Base-by-base conservation (phyloP, 2,113 vertebrate genomes). In the Datnioides undecimradiatus region DNA sequence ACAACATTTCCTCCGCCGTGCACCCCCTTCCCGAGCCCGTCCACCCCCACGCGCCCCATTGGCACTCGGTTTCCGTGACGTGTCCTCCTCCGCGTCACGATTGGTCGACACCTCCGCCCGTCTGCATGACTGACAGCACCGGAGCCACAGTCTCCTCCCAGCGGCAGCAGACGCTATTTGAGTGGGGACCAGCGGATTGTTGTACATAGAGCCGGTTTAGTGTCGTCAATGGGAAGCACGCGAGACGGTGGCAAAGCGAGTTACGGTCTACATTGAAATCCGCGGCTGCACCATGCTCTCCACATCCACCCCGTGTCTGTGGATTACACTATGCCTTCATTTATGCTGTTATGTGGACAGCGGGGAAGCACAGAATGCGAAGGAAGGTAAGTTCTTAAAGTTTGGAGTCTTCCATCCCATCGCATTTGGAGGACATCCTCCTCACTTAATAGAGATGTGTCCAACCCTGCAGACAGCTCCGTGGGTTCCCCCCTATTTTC, bases 371-470 rank as follows among this genome's bases (percentile, higher is more conserved):
- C 98, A 98, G 93, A 97, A 96, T 93, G 95, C 96, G 16, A 98
- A 97, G 95, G 98, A 98, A 97, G 98, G 98, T 98, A 95, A 98
- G 97, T 93, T 93, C 58, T 17, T 85, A 93, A 94, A 95, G 93
- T 95, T 95, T 93, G 79, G 57, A 70, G 71, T 73, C 59, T 27
- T 73, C 73, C 33, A 72, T 73, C 80, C 80, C 80, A 8, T 57
- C 74, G 58, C 67, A 7, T 62, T 55, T 62, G 33, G 63, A 54
- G 64, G 25, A 71, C 73, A 76, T 76, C 63, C 45, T 75, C 34
- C 62, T 38, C 31, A 48, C 59, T 58, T 4, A 31, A 27, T 19
- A 25, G 59, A 63, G 54, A 76, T 48, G 57, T 73, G 78, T 46
- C 76, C 54, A 76, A 82, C 9, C 36, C 51, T 12, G 12, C 48